Conservation (phyloP, 2,797 vertebrate species). For the Zalophus californianus region DNA sequence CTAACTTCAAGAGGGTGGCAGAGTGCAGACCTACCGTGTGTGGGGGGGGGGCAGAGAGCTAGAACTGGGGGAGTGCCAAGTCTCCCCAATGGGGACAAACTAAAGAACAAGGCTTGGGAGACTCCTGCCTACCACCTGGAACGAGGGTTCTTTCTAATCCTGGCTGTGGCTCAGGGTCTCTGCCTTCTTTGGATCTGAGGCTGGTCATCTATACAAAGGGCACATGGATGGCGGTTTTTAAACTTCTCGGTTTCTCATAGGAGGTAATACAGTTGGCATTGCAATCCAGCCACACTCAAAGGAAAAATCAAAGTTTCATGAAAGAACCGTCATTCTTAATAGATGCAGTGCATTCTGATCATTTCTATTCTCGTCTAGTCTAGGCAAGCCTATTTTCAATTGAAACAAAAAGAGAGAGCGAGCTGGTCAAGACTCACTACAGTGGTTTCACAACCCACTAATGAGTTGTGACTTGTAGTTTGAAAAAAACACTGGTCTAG, state of each 20-base stretch:
- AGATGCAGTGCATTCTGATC: background rate
- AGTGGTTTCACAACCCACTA: background rate
- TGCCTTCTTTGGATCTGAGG: background rate
- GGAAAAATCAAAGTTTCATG: conserved; percentile 8
- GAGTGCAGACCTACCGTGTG: too few relatives aligned
- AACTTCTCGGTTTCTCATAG: background rate
- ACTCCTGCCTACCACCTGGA: background rate
- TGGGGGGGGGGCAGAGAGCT: background rate
- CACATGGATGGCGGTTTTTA: background rate
- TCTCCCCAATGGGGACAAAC: background rate
- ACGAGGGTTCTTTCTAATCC: background rate
- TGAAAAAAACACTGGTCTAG: background rate
- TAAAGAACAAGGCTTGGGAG: background rate
- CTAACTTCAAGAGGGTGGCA: background rate
- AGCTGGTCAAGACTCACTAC: background rate
- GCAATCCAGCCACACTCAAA: background rate
- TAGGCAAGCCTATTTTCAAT: conserved; percentile 61
- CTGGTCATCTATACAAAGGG: background rate
- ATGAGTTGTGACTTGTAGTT: conserved; percentile 27
- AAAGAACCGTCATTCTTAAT: background rate
- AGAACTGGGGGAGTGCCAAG: background rate
- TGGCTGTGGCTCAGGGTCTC: background rate
- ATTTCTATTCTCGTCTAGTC: conserved; percentile 30
- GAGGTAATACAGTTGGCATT: background rate
- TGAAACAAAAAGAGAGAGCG: background rate